These are phyloP conservation scores for Andricus grossulariae DNA, from an alignment of 1,140 invertebrate species.

Conservation along the genomic window DNA sequence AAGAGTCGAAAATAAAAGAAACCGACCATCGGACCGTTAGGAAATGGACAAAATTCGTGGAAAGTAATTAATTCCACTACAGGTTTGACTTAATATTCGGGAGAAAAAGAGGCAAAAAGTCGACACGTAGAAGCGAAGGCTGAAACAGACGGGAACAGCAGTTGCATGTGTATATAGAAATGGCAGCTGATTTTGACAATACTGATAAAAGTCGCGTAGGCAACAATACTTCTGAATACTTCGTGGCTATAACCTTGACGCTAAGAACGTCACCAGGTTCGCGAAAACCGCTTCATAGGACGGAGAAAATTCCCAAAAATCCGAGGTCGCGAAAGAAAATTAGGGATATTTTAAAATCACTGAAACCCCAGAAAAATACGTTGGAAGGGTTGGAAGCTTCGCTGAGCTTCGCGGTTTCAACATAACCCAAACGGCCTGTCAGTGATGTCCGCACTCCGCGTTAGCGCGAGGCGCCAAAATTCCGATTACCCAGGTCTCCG, in stretches of 20 bases:
- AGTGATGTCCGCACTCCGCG: slow-evolving; percentile 39
- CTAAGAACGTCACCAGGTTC: slow-evolving; percentile 23
- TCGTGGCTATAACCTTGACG: slow-evolving; percentile 63
- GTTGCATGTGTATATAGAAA: slow-evolving; percentile 51
- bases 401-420: slow-evolving; percentile 48
- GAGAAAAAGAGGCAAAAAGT: not conserved
- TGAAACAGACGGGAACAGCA: not conserved
- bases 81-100: not conserved
- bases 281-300: not conserved
- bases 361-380: slow-evolving; percentile 1
- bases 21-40: not conserved
- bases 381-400: not conserved
- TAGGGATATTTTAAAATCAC: not conserved
- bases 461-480: slow-evolving; percentile 46
- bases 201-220: slow-evolving; percentile 42
- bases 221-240: slow-evolving; percentile 42
- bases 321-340: not conserved
- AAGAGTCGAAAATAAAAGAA: slow-evolving; percentile 19
- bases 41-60: not conserved
- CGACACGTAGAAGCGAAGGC: not conserved
- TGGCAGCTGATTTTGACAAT: slow-evolving; percentile 77
- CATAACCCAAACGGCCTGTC: slow-evolving; percentile 64
- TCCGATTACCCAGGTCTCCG: slow-evolving; percentile 16
- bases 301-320: not conserved
- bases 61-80: not conserved